These are phyloP conservation scores for Gymnocypris eckloni DNA, from an alignment of 2,797 vertebrate genomes.

Conservation along the genomic window DNA sequence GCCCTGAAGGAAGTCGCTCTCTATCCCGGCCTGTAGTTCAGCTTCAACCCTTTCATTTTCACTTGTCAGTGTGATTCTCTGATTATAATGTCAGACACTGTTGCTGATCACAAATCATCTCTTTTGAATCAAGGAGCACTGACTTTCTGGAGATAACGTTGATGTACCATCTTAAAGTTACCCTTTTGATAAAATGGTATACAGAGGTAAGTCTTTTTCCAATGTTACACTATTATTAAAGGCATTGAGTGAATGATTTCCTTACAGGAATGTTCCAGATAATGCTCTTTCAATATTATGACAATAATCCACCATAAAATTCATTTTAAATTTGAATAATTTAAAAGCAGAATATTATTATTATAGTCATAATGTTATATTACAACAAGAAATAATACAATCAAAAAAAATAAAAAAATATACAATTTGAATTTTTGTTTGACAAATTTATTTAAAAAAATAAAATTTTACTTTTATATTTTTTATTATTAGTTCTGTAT, in stretches of 20 bases:
- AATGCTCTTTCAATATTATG: neutral
- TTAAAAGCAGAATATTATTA: too few species aligned
- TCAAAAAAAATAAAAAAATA: too few species aligned
- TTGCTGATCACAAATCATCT: neutral
- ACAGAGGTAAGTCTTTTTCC: neutral
- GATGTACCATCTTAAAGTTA: neutral
- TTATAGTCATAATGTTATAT: too few species aligned
- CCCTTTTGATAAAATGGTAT: neutral
- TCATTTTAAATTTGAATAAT: too few species aligned
- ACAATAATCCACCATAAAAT: neutral
- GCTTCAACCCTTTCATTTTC: constrained; percentile 20
- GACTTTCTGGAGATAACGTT: neutral
- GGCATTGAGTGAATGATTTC: neutral
- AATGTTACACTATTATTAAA: neutral
- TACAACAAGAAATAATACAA: too few species aligned
- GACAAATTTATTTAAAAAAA: too few species aligned
- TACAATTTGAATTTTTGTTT: too few species aligned
- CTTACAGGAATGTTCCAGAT: neutral
- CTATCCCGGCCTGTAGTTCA: constrained; percentile 12
- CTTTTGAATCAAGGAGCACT: neutral
- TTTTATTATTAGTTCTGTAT: too few species aligned
- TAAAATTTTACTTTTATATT: too few species aligned
- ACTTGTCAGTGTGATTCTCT: constrained; percentile 16
- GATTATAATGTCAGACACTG: constrained; percentile 30
- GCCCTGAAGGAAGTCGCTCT: constrained; percentile 32